phyloP scores from a whole-genome alignment of 2,888 invertebrate genomes.

The Masnerella sp. region DNA sequence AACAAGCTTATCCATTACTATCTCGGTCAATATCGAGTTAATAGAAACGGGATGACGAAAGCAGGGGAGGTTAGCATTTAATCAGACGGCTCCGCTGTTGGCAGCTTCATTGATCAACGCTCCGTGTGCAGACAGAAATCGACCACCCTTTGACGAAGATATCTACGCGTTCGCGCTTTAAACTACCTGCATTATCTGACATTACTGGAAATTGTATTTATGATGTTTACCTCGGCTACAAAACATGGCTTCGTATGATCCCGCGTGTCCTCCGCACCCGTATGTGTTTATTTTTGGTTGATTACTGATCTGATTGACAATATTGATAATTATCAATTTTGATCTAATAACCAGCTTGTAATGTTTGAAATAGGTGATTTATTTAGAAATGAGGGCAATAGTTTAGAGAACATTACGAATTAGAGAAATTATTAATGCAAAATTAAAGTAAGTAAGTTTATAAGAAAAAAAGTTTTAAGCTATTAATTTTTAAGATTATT shows the following conservation, averaged over 20 bases:
- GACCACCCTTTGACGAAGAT: constrained; percentile 51
- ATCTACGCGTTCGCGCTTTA: constrained; percentile 40
- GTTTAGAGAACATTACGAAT: too few relatives aligned
- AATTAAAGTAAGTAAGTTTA: too few relatives aligned
- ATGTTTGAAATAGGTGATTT: too few relatives aligned
- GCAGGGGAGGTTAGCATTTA: constrained; percentile 63
- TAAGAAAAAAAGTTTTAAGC: too few relatives aligned
- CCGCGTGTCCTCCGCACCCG: too few relatives aligned
- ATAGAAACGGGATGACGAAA: constrained; percentile 45
- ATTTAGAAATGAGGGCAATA: too few relatives aligned
- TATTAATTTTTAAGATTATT: too few relatives aligned
- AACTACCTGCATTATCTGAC: constrained; percentile 31
- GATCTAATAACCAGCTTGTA: too few relatives aligned
- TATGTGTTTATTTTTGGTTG: too few relatives aligned
- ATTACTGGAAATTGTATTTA: constrained; percentile 32
- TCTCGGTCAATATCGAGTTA: constrained; percentile 44
- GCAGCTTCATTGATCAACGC: constrained; percentile 69
- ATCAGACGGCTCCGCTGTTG: constrained; percentile 66
- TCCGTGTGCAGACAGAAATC: constrained; percentile 48
- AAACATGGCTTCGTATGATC: constrained; percentile 12
- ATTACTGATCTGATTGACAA: too few relatives aligned
- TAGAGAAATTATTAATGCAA: too few relatives aligned
- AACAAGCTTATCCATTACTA: constrained; percentile 41
- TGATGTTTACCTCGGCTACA: constrained; percentile 10
- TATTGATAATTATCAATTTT: too few relatives aligned